Evolutionary conservation across 2,797 vertebrate genomes (phyloP).

Genomic region (Holocentrus rufus): DNA sequence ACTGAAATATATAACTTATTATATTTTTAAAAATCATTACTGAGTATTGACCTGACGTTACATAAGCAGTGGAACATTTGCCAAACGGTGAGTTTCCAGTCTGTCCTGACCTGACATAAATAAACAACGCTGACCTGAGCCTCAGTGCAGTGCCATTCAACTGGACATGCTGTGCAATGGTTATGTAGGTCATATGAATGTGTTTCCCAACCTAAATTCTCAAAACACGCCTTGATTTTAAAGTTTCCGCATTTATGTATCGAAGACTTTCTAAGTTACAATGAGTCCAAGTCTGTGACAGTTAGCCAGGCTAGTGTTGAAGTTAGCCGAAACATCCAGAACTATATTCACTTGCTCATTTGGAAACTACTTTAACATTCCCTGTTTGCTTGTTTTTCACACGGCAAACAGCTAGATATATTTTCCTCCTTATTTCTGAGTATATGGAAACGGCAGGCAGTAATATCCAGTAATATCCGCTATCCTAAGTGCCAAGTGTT

Average conservation of each 20-base stretch:
- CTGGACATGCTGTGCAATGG: too few species aligned
- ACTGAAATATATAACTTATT: too few species aligned
- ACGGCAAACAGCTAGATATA: fast-evolving
- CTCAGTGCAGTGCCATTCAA: too few species aligned
- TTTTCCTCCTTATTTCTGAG: neutral
- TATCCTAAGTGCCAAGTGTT: neutral
- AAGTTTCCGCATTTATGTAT: neutral
- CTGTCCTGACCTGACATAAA: constrained; percentile 7
- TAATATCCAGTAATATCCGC: neutral
- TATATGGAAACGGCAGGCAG: fast-evolving
- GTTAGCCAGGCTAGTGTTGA: constrained; percentile 48
- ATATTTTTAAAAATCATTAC: neutral
- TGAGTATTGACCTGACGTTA: too few species aligned
- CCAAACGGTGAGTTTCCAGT: constrained; percentile 7
- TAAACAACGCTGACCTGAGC: constrained; percentile 12
- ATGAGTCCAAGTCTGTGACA: constrained; percentile 23
- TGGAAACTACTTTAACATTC: neutral
- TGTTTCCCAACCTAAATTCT: too few species aligned
- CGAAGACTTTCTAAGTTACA: constrained; percentile 22
- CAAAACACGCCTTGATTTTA: neutral
- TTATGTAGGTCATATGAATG: fast-evolving
- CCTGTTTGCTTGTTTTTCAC: neutral
- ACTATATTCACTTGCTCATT: neutral
- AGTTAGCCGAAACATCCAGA: constrained; percentile 48
- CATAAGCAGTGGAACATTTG: neutral